Evolutionary conservation across 1,140 invertebrate genomes (phyloP), one percentile per base, ranked within the genome.

Genomic region (Lepeophtheirus salmonis): DNA sequence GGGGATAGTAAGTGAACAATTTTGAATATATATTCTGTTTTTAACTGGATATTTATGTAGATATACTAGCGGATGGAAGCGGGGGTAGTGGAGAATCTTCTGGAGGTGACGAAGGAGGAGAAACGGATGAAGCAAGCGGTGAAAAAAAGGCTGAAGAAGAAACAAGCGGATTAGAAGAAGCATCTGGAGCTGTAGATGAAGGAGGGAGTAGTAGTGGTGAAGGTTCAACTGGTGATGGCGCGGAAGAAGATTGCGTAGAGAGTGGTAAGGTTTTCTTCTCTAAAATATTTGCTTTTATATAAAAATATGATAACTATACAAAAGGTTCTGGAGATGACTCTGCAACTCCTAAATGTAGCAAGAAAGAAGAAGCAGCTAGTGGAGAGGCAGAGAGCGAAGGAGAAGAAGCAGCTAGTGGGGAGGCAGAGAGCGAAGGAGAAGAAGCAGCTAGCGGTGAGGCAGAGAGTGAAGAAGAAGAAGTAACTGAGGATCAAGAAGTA

Each of bases 401-500:
- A 41, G 30, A n/a, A n/a, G n/a, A n/a, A 10, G 6, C 30, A 6
- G 30, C 6, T 41, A 41, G 30, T 41, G 30, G 30, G 3, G 50
- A 52, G 3, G 50, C 50, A 13, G 16, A n/a, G n/a, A n/a, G n/a
- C n/a, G n/a, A n/a, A n/a, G n/a, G n/a, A n/a, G n/a, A 3, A 52
- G 50, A n/a, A 18, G 53, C 12, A 16, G 53, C 16, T 6, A 22
- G 53, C 10, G 22, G 17, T 6, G 53, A 55, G 12, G 53, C 53
- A 21, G 53, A 23, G 16, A 20, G 10, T 13, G 53, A 55, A 55
- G 24, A 55, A 6, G 53, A 55, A 55, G 53, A 41, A 41, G 30
- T 6, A 24, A 26, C 50, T 26, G 51, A 52, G 20, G 49, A 24
- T 13, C 13, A 12, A 12, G 59, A 13, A 56, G 14, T 22, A 16